Evolutionary conservation across 2,797 vertebrate species (phyloP).

Genomic region (Mustela erminea): DNA sequence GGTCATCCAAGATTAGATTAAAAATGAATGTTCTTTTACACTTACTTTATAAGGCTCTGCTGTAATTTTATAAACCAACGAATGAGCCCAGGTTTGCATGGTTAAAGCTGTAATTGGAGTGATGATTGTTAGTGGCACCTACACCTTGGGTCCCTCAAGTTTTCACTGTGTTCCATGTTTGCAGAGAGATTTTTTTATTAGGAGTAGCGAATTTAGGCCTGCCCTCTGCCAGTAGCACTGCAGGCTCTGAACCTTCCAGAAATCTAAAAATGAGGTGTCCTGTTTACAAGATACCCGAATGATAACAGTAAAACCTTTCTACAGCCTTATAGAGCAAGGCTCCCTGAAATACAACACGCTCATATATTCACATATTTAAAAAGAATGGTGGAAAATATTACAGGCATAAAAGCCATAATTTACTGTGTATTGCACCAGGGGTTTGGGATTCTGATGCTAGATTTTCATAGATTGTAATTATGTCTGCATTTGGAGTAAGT

Average conservation of each 20-base stretch:
- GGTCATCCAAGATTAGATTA: background rate
- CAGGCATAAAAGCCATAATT: conserved; percentile 64
- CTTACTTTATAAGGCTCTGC: background rate
- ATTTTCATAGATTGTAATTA: conserved; percentile 75
- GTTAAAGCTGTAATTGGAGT: background rate
- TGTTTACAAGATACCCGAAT: background rate
- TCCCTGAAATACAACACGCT: background rate
- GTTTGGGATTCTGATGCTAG: conserved; percentile 40
- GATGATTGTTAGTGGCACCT: background rate
- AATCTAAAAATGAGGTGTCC: background rate
- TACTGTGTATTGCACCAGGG: background rate
- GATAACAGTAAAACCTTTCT: background rate
- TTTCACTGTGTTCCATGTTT: background rate
- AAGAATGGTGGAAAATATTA: conserved; percentile 56
- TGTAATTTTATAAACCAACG: background rate
- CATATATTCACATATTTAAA: conserved; percentile 16
- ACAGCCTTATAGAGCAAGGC: background rate
- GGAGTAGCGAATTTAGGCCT: background rate
- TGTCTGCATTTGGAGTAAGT: conserved; percentile 61
- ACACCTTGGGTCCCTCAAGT: background rate
- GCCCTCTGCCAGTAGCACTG: background rate
- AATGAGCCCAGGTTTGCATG: background rate
- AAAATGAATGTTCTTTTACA: conserved; percentile 7
- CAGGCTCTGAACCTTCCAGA: background rate
- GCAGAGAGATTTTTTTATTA: background rate